phyloP scores from a whole-genome alignment of 2,888 invertebrate species.

The Euplagia quadripunctaria region DNA sequence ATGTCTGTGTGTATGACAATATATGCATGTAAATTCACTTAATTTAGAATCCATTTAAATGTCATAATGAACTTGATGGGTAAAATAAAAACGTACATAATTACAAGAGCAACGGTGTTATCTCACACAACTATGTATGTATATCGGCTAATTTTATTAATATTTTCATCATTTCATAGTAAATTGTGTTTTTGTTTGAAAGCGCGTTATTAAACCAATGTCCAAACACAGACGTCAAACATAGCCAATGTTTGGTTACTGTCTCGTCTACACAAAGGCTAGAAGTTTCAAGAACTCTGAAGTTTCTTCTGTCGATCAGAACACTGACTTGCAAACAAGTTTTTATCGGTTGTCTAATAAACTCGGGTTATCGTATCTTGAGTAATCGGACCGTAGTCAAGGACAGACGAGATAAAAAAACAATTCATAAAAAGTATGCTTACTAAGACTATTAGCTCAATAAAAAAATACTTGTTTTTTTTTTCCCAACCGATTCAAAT shows the following conservation, averaged over 20 bases:
- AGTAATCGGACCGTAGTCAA: conserved; percentile 10
- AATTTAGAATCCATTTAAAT: background rate
- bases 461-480: background rate
- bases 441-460: background rate
- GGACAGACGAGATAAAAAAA: conserved; percentile 15
- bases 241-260: background rate
- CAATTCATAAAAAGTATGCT: background rate
- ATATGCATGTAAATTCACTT: background rate
- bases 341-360: conserved; percentile 4
- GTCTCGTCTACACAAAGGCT: background rate
- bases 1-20: background rate
- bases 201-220: background rate
- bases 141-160: background rate
- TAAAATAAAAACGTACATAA: too few relatives aligned
- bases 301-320: background rate
- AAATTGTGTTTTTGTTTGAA: background rate
- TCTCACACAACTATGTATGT: background rate
- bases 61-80: background rate
- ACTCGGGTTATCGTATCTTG: conserved; percentile 10
- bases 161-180: background rate
- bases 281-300: background rate
- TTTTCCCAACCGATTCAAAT: background rate
- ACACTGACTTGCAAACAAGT: background rate
- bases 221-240: background rate
- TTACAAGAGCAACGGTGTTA: background rate